Evolutionary conservation across 53 echinoderm and acorn worm genomes (phyloP).

Genomic region (Apostichopus leukothele): DNA sequence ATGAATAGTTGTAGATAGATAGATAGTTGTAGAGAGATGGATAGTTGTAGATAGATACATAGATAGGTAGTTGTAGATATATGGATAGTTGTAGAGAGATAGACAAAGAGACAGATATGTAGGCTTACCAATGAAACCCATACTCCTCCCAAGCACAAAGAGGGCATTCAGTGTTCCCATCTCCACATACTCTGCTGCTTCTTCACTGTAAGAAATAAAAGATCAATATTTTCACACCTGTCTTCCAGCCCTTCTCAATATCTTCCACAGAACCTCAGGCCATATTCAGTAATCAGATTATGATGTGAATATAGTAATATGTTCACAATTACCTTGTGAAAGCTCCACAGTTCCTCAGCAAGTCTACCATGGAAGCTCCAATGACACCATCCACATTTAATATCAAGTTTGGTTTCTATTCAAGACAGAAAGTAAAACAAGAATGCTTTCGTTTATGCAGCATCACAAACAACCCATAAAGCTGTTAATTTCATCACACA

Average conservation of each 20-base stretch:
- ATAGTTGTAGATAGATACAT: too few relatives aligned
- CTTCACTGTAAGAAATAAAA: slow-evolving; percentile 63
- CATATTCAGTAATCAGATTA: too few relatives aligned
- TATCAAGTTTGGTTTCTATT: slow-evolving; percentile 94
- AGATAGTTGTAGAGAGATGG: too few relatives aligned
- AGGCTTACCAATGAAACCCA: slow-evolving; percentile 98
- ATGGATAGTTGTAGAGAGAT: too few relatives aligned
- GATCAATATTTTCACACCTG: background rate
- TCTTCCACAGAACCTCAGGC: background rate
- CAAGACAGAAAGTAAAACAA: background rate
- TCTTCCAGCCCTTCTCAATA: background rate
- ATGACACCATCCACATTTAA: slow-evolving; percentile 94
- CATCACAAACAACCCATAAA: too few relatives aligned
- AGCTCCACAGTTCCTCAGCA: slow-evolving; percentile 91
- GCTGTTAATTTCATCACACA: too few relatives aligned
- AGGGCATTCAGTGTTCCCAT: slow-evolving; percentile 96
- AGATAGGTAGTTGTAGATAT: too few relatives aligned
- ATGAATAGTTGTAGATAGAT: too few relatives aligned
- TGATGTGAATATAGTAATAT: too few relatives aligned
- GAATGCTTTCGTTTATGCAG: too few relatives aligned
- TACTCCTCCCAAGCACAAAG: slow-evolving; percentile 95
- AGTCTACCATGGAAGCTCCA: slow-evolving; percentile 92
- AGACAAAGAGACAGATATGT: background rate
- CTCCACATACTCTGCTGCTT: slow-evolving; percentile 89
- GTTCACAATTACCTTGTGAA: slow-evolving; percentile 79